A percentile compares a stretch with the other conserved stretches of the same genome.
Evolutionary conservation across 2,888 invertebrate genomes (phyloP).

Genomic region (Dorcus hopei): DNA sequence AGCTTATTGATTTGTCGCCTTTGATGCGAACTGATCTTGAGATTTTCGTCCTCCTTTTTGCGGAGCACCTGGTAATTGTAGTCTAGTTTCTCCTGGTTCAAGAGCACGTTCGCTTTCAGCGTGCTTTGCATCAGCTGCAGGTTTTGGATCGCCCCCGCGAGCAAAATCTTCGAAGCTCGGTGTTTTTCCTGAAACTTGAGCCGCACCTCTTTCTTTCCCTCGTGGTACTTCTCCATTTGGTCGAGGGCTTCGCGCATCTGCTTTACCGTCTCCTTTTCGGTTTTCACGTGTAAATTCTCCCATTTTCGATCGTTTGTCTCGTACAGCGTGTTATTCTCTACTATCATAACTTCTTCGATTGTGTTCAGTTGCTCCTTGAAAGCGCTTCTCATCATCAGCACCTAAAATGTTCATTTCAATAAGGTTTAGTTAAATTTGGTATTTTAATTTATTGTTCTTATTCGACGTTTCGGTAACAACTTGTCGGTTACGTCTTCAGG

Average conservation of each 20-base stretch:
- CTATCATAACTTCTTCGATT: slow-evolving; percentile 67
- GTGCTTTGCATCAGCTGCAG: slow-evolving; percentile 76
- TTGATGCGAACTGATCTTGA: slow-evolving; percentile 74
- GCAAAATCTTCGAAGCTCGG: slow-evolving; percentile 64
- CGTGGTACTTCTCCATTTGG: slow-evolving; percentile 55
- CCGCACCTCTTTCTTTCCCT: slow-evolving; percentile 60
- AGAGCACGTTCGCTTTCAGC: slow-evolving; percentile 73
- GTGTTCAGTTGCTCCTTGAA: slow-evolving; percentile 71
- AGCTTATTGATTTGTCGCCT: slow-evolving; percentile 74
- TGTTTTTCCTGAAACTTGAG: slow-evolving; percentile 70
- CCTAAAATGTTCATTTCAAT: slow-evolving; percentile 30
- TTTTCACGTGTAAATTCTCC: slow-evolving; percentile 65
- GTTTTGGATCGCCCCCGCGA: slow-evolving; percentile 67
- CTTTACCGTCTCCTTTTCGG: slow-evolving; percentile 61
- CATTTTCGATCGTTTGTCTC: slow-evolving; percentile 65
- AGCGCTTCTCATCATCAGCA: slow-evolving; percentile 67
- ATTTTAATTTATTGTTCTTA: no score
- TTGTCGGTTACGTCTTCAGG: no score
- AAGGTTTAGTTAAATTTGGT: no score
- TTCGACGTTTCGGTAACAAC: no score
- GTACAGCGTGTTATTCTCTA: slow-evolving; percentile 62
- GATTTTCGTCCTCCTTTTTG: slow-evolving; percentile 84
- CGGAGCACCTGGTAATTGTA: slow-evolving; percentile 86
- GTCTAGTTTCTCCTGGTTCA: slow-evolving; percentile 86
- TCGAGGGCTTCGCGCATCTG: slow-evolving; percentile 61